Evolutionary conservation across 2,113 vertebrate species (phyloP).

Genomic region (Macquaria australasica): DNA sequence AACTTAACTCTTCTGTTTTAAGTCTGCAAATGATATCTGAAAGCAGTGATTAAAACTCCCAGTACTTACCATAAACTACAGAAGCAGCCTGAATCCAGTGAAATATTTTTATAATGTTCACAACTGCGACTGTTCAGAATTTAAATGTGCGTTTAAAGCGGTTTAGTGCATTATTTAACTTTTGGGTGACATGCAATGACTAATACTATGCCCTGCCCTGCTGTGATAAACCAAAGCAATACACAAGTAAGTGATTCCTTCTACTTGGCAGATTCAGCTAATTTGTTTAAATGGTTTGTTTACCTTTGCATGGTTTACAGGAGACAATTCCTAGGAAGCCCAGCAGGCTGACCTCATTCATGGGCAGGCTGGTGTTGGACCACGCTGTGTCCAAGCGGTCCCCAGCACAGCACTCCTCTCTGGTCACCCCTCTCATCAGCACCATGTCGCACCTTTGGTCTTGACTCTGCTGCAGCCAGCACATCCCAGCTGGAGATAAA

Average conservation of each 20-base stretch:
- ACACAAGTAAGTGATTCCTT: not conserved
- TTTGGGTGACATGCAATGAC: constrained; percentile 1
- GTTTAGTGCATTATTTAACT: not conserved
- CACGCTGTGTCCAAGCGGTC: constrained; percentile 92
- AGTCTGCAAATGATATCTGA: not conserved
- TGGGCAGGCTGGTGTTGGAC: constrained; percentile 93
- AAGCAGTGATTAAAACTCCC: not conserved
- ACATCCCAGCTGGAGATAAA: constrained; percentile 89
- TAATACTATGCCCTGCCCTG: not conserved
- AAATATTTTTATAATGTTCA: not conserved
- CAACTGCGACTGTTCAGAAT: constrained; percentile 2
- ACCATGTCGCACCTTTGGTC: constrained; percentile 94
- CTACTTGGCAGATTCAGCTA: not conserved
- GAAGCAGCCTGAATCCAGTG: not conserved
- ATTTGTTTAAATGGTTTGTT: constrained; percentile 45
- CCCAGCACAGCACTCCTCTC: constrained; percentile 92
- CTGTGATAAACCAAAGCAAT: constrained; percentile 10
- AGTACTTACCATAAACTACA: constrained; percentile 14
- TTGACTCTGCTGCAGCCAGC: constrained; percentile 93
- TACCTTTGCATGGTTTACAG: constrained; percentile 97
- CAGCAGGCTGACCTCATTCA: constrained; percentile 95
- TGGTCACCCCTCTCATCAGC: constrained; percentile 90
- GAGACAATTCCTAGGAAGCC: constrained; percentile 93
- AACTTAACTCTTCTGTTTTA: not conserved
- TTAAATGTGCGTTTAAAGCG: not conserved